phyloP scores from a whole-genome alignment of 2,113 vertebrate genomes.

The Embiotoca jacksoni region DNA sequence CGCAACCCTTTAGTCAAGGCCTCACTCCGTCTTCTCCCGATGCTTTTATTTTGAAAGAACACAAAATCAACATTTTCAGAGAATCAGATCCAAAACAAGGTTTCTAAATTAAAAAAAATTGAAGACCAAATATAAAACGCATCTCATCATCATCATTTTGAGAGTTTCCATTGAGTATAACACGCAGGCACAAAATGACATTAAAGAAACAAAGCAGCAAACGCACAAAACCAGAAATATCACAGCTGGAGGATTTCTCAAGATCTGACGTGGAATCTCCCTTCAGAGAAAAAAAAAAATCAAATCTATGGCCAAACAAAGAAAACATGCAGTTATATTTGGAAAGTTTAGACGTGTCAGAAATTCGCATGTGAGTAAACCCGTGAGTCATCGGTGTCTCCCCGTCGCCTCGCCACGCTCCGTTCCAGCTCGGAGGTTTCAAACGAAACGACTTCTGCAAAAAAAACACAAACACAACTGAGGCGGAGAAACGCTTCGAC shows the following conservation, averaged over 20 bases:
- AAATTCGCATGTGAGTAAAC: slow-evolving; percentile 27
- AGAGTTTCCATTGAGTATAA: no score
- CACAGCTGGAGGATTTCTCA: not conserved
- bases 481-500: not conserved
- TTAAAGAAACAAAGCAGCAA: no score
- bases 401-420: slow-evolving; percentile 12
- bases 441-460: slow-evolving; percentile 10
- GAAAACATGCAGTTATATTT: slow-evolving; percentile 10
- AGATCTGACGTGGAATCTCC: slow-evolving; percentile 23
- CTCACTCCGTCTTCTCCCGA: no score
- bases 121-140: no score
- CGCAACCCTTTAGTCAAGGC: no score
- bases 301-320: slow-evolving; percentile 7
- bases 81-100: no score
- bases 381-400: slow-evolving; percentile 52
- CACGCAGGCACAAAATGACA: no score
- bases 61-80: no score
- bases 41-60: no score
- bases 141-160: no score
- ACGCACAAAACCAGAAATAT: not conserved
- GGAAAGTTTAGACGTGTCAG: not conserved
- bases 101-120: no score
- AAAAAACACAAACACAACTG: not conserved
- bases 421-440: not conserved
- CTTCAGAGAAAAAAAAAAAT: accelerated